Conservation (phyloP, 2,113 vertebrate genomes). For the Elanus axillaris region DNA sequence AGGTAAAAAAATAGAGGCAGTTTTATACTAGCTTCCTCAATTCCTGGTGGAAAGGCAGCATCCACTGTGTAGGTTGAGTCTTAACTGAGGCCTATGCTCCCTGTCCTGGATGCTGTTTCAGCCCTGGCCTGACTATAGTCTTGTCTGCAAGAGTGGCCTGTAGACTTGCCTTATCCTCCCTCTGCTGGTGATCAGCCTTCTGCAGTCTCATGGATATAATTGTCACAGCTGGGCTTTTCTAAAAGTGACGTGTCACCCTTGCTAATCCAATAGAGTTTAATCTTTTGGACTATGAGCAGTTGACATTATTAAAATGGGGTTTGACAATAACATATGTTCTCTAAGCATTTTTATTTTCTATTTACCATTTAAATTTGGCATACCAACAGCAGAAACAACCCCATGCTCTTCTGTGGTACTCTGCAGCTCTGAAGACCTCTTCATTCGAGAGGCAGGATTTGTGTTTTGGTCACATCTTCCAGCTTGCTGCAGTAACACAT, state of each 20-base stretch:
- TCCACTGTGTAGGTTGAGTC: background rate
- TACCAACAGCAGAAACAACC: background rate
- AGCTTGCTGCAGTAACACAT: background rate
- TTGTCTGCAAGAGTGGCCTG: background rate
- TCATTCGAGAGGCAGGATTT: background rate
- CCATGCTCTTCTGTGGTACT: background rate
- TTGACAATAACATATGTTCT: background rate
- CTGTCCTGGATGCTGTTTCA: background rate
- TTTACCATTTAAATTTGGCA: background rate
- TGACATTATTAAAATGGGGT: background rate
- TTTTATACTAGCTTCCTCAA: background rate
- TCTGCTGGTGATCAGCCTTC: background rate
- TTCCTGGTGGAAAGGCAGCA: background rate
- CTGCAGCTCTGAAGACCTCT: background rate
- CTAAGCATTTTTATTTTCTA: background rate
- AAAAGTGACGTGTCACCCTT: background rate
- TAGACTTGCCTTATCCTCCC: background rate
- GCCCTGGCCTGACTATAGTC: background rate
- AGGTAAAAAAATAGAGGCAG: background rate
- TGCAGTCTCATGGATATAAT: background rate
- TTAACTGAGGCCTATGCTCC: background rate
- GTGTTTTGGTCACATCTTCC: background rate
- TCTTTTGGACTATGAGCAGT: background rate
- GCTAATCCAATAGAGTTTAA: background rate
- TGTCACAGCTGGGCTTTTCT: background rate